Conservation (phyloP, 2,113 vertebrate genomes). For the Sprattus sprattus region DNA sequence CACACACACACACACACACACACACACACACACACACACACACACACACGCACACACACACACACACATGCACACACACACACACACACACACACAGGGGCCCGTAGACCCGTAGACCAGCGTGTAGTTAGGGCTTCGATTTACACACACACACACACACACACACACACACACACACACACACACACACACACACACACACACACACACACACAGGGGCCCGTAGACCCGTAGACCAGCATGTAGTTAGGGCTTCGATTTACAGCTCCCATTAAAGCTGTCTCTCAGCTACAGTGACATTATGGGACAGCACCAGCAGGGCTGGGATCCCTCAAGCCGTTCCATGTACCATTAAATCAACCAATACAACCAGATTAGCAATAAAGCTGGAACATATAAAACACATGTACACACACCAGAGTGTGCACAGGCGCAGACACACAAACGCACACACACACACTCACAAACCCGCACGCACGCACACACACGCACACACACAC, state of each 20-base stretch:
- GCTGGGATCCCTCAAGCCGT: constrained; percentile 9
- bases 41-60: too few relatives aligned
- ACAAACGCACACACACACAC: constrained; percentile 12
- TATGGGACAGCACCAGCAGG: constrained; percentile 47
- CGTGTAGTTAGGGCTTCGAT: too few relatives aligned
- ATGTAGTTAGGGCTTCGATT: constrained; percentile 48
- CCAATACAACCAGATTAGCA: constrained; percentile 36
- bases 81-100: too few relatives aligned
- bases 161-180: too few relatives aligned
- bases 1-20: too few relatives aligned
- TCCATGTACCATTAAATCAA: constrained; percentile 45
- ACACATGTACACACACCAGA: neutral
- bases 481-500: neutral
- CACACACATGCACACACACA: too few relatives aligned
- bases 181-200: too few relatives aligned
- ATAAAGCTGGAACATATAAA: constrained; percentile 14
- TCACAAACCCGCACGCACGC: constrained; percentile 11
- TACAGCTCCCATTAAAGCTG: constrained; percentile 55
- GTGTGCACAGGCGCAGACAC: neutral
- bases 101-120: too few relatives aligned
- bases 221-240: neutral
- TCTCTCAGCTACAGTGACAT: constrained; percentile 57
- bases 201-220: too few relatives aligned
- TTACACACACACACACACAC: too few relatives aligned
- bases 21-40: too few relatives aligned